phyloP scores from a whole-genome alignment of 2,888 invertebrate genomes.

The Xiphydria camelus region DNA sequence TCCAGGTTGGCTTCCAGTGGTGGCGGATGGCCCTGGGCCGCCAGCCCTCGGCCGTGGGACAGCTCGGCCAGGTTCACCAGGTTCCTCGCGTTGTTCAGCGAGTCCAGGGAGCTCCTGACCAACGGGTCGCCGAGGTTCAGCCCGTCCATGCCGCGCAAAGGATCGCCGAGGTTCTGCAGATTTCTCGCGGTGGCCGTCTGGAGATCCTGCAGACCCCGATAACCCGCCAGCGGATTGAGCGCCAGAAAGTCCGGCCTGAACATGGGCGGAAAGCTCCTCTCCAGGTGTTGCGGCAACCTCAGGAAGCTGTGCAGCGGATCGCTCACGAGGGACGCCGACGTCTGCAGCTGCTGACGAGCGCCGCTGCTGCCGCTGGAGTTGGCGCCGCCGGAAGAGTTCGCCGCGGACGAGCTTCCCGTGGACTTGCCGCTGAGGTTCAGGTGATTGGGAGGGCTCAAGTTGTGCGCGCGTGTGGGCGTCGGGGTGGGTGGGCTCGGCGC shows the following conservation, averaged over 20 bases:
- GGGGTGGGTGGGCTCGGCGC: constrained; percentile 58
- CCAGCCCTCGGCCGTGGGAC: constrained; percentile 46
- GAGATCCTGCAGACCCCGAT: constrained; percentile 52
- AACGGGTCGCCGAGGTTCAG: constrained; percentile 52
- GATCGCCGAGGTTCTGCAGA: constrained; percentile 53
- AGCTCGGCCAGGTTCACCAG: constrained; percentile 54
- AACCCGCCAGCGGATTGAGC: constrained; percentile 47
- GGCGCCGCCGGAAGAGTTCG: constrained; percentile 55
- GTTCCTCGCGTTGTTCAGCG: constrained; percentile 53
- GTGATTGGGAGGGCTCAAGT: constrained; percentile 55
- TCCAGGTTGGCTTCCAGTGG: constrained; percentile 89
- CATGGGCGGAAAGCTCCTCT: constrained; percentile 53
- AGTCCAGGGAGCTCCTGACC: constrained; percentile 52
- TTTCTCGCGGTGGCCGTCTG: constrained; percentile 55
- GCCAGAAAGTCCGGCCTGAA: constrained; percentile 55
- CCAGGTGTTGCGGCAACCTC: constrained; percentile 52
- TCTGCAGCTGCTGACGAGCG: constrained; percentile 45
- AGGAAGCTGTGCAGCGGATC: constrained; percentile 54
- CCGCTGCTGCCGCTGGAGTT: constrained; percentile 46
- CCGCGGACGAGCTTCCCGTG: constrained; percentile 55
- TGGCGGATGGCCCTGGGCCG: constrained; percentile 62
- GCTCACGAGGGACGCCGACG: constrained; percentile 52
- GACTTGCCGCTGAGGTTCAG: constrained; percentile 56
- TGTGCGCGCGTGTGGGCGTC: constrained; percentile 53
- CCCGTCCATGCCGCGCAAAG: constrained; percentile 53